A percentile compares a stretch with the other conserved stretches of the same genome.
These are phyloP conservation scores for Brachionus rubens DNA, from an alignment of 1,140 invertebrate species.

Conservation along the genomic window DNA sequence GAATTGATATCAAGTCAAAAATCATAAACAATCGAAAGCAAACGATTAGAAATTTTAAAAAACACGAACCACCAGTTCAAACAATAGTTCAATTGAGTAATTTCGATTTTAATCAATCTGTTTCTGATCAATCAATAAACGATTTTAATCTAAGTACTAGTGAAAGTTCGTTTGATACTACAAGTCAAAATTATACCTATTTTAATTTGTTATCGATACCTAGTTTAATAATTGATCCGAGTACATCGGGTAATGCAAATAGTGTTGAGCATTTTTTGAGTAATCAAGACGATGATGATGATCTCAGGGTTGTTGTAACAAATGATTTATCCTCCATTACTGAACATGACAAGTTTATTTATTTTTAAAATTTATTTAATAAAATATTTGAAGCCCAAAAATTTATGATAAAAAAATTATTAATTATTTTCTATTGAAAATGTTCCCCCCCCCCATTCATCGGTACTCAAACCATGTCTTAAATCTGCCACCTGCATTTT, in stretches of 20 bases:
- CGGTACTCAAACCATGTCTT: no score
- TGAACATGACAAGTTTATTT: constrained; percentile 43
- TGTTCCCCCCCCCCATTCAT: no score
- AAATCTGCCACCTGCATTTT: no score
- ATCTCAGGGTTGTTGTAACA: background rate
- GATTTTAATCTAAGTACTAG: constrained; percentile 18
- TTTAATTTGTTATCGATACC: constrained; percentile 32
- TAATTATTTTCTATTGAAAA: no score
- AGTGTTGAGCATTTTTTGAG: constrained; percentile 15
- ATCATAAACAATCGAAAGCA: background rate
- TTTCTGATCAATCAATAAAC: background rate
- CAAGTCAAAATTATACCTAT: constrained; percentile 6
- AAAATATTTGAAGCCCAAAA: no score
- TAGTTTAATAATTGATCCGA: background rate
- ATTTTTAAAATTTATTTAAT: no score
- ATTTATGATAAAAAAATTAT: no score
- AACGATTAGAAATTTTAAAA: background rate
- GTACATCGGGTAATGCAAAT: background rate
- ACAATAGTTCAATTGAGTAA: constrained; percentile 18
- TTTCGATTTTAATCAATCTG: background rate
- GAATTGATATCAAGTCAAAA: background rate
- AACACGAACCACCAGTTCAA: background rate
- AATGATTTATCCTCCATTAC: background rate
- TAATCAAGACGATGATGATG: constrained; percentile 20
- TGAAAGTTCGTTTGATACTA: background rate